Evolutionary conservation across 2,888 invertebrate species (phyloP), one percentile per base, ranked within the genome.

Genomic region (Drosophila picticornis): DNA sequence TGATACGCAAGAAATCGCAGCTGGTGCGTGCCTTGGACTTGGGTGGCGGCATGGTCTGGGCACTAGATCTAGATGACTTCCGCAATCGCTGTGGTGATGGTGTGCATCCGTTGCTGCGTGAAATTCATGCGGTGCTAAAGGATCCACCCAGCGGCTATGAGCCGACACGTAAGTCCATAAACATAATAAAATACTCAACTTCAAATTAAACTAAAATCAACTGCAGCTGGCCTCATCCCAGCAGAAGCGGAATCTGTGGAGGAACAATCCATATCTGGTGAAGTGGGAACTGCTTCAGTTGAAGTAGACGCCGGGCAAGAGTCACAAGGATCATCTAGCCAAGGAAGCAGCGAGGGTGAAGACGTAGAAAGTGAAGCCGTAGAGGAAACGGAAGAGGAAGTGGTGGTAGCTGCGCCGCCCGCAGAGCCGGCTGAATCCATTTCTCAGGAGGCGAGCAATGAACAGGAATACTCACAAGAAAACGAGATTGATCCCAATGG

Each of bases 21-120:
- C 96, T 96, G 86, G 95, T 98, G 40, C 95, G 96, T 73, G 94
- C 96, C 19, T 94, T 97, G 93, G 95, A 96, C 74, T 94, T 98
- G 25, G 98, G 96, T 19, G 98, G 98, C 68, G 97, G 97, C 25
- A 98, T 98, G 97, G 95, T 98, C 51, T 98, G 98, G 98, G 97
- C 98, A 0, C 93, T 98, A 40, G 98, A 98, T 94, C 95, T 98
- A 80, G 98, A 98, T 83, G 98, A 98, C 93, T 98, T 97, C 91
- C 95, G 95, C 75, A 96, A 96, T 90, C 94, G 95, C 73, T 98
- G 98, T 91, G 96, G 96, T 1, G 95, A 96, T 91, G 98, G 97
- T 40, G 94, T 94, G 48, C 96, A 97, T 94, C 97, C 98, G 0
- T 94, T 98, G 6, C 94, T 98, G 75, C 96, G 95, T 40, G 95